Percentiles rank a stretch among this genome's conserved stretches.
Conservation (phyloP, 2,797 vertebrate species). For the Thaleichthys pacificus region DNA sequence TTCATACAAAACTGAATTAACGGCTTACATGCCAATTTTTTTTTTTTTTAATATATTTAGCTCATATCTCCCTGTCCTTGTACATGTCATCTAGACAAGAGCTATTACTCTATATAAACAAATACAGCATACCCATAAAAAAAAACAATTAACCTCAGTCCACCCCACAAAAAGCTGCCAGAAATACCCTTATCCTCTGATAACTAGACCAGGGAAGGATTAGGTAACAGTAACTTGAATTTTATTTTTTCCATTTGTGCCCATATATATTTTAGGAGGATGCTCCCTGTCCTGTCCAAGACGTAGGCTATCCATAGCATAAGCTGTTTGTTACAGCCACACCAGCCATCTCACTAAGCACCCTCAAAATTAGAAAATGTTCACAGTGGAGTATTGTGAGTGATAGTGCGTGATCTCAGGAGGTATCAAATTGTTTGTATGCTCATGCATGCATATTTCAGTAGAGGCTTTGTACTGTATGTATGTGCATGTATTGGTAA, state of each 20-base stretch:
- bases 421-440: constrained; percentile 53
- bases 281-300: background rate
- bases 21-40: background rate
- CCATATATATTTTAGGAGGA: constrained; percentile 30
- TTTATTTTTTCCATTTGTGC: constrained; percentile 48
- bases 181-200: constrained; percentile 36
- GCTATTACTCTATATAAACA: constrained; percentile 13
- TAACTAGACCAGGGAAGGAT: constrained; percentile 27
- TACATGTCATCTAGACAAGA: constrained; percentile 37
- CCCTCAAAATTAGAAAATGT: constrained; percentile 44
- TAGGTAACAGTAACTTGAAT: constrained; percentile 41
- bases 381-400: constrained; percentile 70
- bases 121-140: constrained; percentile 23
- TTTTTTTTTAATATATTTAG: background rate
- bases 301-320: background rate
- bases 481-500: constrained; percentile 40
- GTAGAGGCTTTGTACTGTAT: constrained; percentile 9
- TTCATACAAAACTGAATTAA: background rate
- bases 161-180: constrained; percentile 65
- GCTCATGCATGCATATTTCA: constrained; percentile 58
- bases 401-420: constrained; percentile 43
- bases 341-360: constrained; percentile 33
- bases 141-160: background rate
- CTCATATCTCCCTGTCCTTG: constrained; percentile 16
- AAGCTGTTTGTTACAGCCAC: constrained; percentile 26